phyloP scores from a whole-genome alignment of 2,113 vertebrate genomes.

The Argyrosomus japonicus region DNA sequence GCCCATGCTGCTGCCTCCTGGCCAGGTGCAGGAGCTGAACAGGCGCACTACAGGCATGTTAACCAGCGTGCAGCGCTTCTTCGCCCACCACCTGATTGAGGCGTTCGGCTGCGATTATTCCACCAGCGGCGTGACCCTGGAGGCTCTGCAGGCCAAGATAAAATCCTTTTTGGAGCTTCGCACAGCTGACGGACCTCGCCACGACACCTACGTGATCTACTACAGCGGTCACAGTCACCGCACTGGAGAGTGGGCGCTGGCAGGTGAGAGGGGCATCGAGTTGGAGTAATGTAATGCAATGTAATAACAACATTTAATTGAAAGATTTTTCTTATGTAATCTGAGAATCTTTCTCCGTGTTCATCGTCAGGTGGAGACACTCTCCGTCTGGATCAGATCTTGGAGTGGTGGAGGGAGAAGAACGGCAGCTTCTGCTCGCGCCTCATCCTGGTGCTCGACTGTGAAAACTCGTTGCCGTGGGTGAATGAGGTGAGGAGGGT shows the following conservation, averaged over 20 bases:
- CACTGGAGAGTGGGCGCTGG: slow-evolving; percentile 95
- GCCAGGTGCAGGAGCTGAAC: slow-evolving; percentile 93
- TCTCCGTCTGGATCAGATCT: slow-evolving; percentile 88
- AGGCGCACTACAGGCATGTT: slow-evolving; percentile 93
- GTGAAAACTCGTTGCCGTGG: slow-evolving; percentile 90
- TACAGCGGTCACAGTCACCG: slow-evolving; percentile 95
- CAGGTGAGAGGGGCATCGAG: slow-evolving; percentile 83
- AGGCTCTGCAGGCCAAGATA: slow-evolving; percentile 91
- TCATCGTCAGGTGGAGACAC: slow-evolving; percentile 88
- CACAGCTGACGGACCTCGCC: slow-evolving; percentile 93
- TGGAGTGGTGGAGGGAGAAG: slow-evolving; percentile 97
- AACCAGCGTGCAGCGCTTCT: slow-evolving; percentile 93
- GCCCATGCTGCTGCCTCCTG: slow-evolving; percentile 93
- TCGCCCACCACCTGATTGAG: slow-evolving; percentile 96
- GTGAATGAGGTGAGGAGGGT: slow-evolving; percentile 88
- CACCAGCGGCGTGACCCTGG: slow-evolving; percentile 91
- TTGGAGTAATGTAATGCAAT: too few species aligned
- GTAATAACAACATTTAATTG: too few species aligned
- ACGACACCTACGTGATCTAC: slow-evolving; percentile 95
- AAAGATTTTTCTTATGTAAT: not conserved
- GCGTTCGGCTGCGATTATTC: slow-evolving; percentile 96
- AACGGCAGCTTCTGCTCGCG: slow-evolving; percentile 91
- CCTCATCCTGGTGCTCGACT: slow-evolving; percentile 93
- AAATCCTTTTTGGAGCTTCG: slow-evolving; percentile 92
- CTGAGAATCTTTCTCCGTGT: slow-evolving; percentile 1